These are phyloP conservation scores for Azorinus chamasolen DNA, from an alignment of 2,888 invertebrate genomes.

Conservation along the genomic window DNA sequence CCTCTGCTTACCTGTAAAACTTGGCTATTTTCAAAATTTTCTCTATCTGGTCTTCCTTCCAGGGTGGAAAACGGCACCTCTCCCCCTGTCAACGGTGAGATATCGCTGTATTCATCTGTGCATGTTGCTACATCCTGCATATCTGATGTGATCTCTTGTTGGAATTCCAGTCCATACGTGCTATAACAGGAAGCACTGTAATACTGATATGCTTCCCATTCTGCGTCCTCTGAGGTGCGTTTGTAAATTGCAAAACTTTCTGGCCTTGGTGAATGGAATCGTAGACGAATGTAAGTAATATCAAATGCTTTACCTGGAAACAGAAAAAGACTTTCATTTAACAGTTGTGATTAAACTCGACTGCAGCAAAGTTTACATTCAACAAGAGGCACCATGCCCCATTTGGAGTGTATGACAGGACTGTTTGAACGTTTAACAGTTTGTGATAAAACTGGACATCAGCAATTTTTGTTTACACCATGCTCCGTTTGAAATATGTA, in stretches of 20 bases:
- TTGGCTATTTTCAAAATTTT: conserved; percentile 95
- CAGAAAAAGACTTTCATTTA: conserved; percentile 34
- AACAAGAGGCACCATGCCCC: too few relatives aligned
- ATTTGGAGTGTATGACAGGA: too few relatives aligned
- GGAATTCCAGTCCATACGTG: conserved; percentile 92
- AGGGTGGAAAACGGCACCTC: conserved; percentile 98
- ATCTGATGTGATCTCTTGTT: conserved; percentile 90
- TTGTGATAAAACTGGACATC: too few relatives aligned
- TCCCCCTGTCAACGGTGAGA: conserved; percentile 97
- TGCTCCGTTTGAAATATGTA: too few relatives aligned
- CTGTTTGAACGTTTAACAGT: too few relatives aligned
- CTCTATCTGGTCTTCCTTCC: conserved; percentile 97
- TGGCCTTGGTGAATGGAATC: conserved; percentile 98
- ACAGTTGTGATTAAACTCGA: too few relatives aligned
- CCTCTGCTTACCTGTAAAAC: conserved; percentile 95
- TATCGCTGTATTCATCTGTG: conserved; percentile 99
- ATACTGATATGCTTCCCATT: conserved; percentile 89
- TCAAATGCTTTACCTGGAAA: conserved; percentile 97
- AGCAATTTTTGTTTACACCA: too few relatives aligned
- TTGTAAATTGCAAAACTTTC: conserved; percentile 99
- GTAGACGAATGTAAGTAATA: conserved; percentile 97
- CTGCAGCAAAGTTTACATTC: too few relatives aligned
- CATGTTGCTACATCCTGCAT: conserved; percentile 97
- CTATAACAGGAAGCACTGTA: conserved; percentile 95
- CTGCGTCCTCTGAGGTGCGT: conserved; percentile 89